These are phyloP conservation scores for Trichonephila clavipes DNA, from an alignment of 1,140 invertebrate species.

Conservation along the genomic window DNA sequence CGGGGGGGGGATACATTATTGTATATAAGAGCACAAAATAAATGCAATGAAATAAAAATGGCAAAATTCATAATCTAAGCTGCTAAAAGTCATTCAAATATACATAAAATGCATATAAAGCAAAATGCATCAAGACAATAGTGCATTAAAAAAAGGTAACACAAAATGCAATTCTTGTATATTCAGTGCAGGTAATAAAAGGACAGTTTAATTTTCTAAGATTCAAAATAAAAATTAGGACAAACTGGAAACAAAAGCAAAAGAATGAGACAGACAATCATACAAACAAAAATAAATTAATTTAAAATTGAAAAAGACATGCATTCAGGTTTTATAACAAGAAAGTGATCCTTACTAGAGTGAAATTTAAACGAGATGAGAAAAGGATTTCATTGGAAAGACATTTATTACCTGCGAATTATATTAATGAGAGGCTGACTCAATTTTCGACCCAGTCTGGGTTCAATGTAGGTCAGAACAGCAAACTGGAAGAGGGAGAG, in stretches of 20 bases:
- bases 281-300: background rate
- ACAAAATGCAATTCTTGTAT: background rate
- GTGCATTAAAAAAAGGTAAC: background rate
- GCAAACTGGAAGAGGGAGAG: slow-evolving; percentile 86
- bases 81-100: slow-evolving; percentile 46
- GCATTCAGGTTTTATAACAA: background rate
- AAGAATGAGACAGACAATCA: background rate
- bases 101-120: background rate
- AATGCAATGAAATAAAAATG: slow-evolving; percentile 65
- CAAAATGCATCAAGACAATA: slow-evolving; percentile 19
- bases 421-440: slow-evolving; percentile 93
- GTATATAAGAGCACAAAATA: background rate
- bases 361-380: slow-evolving; percentile 32
- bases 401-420: slow-evolving; percentile 89
- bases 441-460: slow-evolving; percentile 90
- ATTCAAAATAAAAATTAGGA: background rate
- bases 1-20: background rate
- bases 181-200: slow-evolving; percentile 32
- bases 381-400: slow-evolving; percentile 76
- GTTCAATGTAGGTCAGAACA: slow-evolving; percentile 91
- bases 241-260: background rate
- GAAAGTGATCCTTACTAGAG: slow-evolving; percentile 16
- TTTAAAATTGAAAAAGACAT: background rate
- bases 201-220: background rate
- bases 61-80: slow-evolving; percentile 68